Evolutionary conservation across 2,888 invertebrate genomes (phyloP), one percentile per base, ranked within the genome.

Genomic region (Lepas anatifera): DNA sequence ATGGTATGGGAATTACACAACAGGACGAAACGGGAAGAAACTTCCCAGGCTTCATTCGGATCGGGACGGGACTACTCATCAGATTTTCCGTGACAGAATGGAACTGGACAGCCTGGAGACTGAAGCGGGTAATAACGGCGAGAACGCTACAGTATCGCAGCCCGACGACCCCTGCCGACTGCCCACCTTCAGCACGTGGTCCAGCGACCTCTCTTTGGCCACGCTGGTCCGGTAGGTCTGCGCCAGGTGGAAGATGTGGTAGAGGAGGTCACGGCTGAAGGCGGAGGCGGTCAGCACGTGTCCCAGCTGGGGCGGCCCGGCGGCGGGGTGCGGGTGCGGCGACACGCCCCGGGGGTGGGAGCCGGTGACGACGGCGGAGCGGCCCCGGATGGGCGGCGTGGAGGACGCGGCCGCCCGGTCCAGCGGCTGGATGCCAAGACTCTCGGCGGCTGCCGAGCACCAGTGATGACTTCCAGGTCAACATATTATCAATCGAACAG

Each of bases 161-260:
- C n/a, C n/a, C n/a, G n/a, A n/a, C n/a, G n/a, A n/a, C n/a, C n/a
- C n/a, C n/a, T n/a, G n/a, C n/a, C 67, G 6, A 64, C 8, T 25
- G 68, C 71, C 73, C 77, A 85, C 86, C 79, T 87, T 87, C 48
- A 96, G 81, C 73, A 96, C 86, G 77, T 95, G 90, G 78, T 93
- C 92, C 68, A 96, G 80, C 0, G 87, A 85, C 50, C 92, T 84
- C 72, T 94, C 93, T 79, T 93, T 94, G 22, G 85, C 85, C 0
- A 96, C 90, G 73, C 87, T 88, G 29, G 85, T 86, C 75, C 92
- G 87, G 80, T 92, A 89, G 68, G 87, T 85, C 79, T 95, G 95
- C 0, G 98, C 97, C 74, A 97, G 82, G 80, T 96, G 92, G 81
- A 98, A 97, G 73, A 99, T 87, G 71, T 92, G 90, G 79, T 96